Conservation (phyloP, 2,888 invertebrate genomes). For the Tetragnatha montana region DNA sequence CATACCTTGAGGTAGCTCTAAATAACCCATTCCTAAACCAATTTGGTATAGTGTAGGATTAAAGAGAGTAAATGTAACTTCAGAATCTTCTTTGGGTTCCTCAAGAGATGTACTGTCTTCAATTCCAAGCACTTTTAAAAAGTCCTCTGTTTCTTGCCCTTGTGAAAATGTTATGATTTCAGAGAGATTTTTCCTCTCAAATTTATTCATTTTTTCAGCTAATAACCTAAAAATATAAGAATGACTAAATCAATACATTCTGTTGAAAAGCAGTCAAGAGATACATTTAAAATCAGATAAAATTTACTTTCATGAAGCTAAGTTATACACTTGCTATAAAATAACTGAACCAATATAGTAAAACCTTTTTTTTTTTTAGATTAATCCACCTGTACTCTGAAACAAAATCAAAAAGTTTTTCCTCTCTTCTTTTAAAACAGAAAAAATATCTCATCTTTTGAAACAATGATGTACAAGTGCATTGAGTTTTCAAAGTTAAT, state of each 20-base stretch:
- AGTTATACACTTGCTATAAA: too few species aligned
- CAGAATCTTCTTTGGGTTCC: conserved; percentile 81
- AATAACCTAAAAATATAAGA: conserved; percentile 81
- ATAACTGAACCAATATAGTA: too few species aligned
- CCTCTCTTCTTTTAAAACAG: too few species aligned
- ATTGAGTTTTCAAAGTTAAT: too few species aligned
- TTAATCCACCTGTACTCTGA: too few species aligned
- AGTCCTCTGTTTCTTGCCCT: conserved; percentile 88
- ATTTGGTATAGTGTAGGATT: conserved; percentile 92
- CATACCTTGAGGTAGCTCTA: conserved; percentile 93
- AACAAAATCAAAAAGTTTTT: too few species aligned
- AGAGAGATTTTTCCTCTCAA: conserved; percentile 95
- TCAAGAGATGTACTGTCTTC: conserved; percentile 24
- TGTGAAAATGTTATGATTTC: conserved; percentile 90
- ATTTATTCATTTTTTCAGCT: conserved; percentile 98
- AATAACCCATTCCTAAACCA: conserved; percentile 97
- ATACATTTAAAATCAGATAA: too few species aligned
- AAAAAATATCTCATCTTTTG: too few species aligned
- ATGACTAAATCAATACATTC: conserved; percentile 1
- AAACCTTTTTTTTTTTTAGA: too few species aligned
- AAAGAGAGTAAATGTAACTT: conserved; percentile 81
- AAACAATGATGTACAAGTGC: too few species aligned
- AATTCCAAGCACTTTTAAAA: conserved; percentile 80
- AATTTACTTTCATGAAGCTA: too few species aligned
- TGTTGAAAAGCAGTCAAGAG: background rate